These are phyloP conservation scores for Penaeus chinensis DNA, from an alignment of 1,140 invertebrate genomes.

Conservation along the genomic window DNA sequence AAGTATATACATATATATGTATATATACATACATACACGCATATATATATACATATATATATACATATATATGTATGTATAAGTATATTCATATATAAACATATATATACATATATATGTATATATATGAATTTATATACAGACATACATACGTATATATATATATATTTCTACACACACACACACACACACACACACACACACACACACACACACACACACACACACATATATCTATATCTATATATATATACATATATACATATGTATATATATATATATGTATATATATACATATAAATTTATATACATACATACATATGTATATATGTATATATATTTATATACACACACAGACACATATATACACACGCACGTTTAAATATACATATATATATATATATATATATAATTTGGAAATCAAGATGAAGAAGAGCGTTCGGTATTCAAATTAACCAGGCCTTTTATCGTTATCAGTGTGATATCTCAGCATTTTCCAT, in stretches of 20 bases:
- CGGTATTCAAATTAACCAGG: not conserved
- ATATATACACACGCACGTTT: not conserved
- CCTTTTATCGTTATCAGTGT: not conserved
- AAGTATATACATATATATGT: too few species aligned
- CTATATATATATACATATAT: not conserved
- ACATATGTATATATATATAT: not conserved
- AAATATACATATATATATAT: not conserved
- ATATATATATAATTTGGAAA: not conserved
- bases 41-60: not conserved
- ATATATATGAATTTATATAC: not conserved
- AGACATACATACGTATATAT: not conserved
- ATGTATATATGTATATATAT: too few species aligned
- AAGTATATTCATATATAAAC: not conserved
- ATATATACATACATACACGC: not conserved
- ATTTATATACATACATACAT: not conserved
- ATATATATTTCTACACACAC: too few species aligned
- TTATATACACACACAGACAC: conserved; percentile 3
- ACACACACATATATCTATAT: not conserved
- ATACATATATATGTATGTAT: not conserved
- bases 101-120: not conserved
- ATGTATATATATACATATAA: not conserved
- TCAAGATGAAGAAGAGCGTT: not conserved
- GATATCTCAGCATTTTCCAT: not conserved
- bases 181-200: conserved; percentile 9
- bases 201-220: conserved; percentile 9